Base-by-base conservation (phyloP, 2,888 invertebrate genomes). In the Brachyptera risi region DNA sequence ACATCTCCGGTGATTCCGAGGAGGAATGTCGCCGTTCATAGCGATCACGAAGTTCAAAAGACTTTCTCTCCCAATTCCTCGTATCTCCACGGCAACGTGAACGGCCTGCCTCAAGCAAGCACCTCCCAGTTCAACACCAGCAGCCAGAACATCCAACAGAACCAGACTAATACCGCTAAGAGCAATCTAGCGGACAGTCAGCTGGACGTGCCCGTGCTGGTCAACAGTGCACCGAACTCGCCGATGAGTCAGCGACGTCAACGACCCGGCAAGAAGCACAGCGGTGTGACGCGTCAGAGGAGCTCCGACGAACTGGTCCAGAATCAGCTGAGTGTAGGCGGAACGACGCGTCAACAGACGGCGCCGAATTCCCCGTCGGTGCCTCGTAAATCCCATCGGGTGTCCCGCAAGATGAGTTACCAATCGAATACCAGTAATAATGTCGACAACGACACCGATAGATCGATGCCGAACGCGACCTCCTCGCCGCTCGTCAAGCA, bases 221-320 rank as follows among this genome's bases (percentile, higher is more conserved):
- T 19, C 37, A 13, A 17, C 19, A 54, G 51, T 24, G 60, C n/a
- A 7, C 56, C 64, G 1, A 66, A 54, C 26, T 63, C 65, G 0
- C 62, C 65, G 13, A 27, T 65, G 1, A 65, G 67, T 17, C 23
- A 51, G 1, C 58, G 66, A 19, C 44, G 54, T 15, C 69, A 62
- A 38, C 68, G 65, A 19, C 17, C 58, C 0, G 23, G 59, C 0
- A 68, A 63, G 5, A 69, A 67, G 56, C 69, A 57, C 71, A 72
- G 61, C 64, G 60, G 2, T 71, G 69, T 60, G 64, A 68, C 0
- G 67, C 66, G 1, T 70, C 73, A 0, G 68, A 68, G 1, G 72
- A 17, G 58, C 63, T 1, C 63, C 69, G 51, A 51, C 31, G 51
- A 51, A 9, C 27, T 31, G 5, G 31, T 27, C 7, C 9, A 4